phyloP scores from a whole-genome alignment of 2,113 vertebrate genomes.

The Oreochromis niloticus region DNA sequence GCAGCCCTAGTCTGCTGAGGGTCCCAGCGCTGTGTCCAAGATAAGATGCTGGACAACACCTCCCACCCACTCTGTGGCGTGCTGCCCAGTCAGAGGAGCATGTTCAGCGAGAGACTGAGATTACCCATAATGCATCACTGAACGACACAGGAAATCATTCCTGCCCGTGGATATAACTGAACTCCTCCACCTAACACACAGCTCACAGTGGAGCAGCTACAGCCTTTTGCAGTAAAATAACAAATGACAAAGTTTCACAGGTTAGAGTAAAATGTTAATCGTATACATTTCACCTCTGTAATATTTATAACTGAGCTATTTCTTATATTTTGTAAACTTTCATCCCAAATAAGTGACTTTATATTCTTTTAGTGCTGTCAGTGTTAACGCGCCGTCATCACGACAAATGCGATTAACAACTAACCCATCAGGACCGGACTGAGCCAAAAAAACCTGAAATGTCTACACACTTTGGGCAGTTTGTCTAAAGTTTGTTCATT shows the following conservation, averaged over 20 bases:
- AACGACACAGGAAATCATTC: not conserved
- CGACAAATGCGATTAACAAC: not conserved
- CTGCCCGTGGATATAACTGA: not conserved
- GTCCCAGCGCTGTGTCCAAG: too few relatives aligned
- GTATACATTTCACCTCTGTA: not conserved
- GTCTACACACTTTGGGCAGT: not conserved
- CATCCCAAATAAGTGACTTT: not conserved
- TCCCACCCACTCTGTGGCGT: too few relatives aligned
- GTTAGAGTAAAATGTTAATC: not conserved
- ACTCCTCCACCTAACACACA: not conserved
- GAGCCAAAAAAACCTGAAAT: not conserved
- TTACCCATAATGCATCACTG: not conserved
- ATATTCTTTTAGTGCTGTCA: not conserved
- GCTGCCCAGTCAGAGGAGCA: too few relatives aligned
- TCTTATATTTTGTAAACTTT: not conserved
- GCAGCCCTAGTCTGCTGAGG: too few relatives aligned
- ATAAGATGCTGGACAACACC: too few relatives aligned
- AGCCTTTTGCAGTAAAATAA: not conserved
- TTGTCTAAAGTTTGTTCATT: not conserved
- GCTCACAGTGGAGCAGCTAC: not conserved
- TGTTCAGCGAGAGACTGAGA: not conserved
- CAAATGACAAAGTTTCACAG: not conserved
- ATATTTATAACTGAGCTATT: not conserved
- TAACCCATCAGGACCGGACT: not conserved
- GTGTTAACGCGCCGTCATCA: not conserved